Conservation (phyloP, 2,113 vertebrate species). For the Tenebrosternarchus preto region DNA sequence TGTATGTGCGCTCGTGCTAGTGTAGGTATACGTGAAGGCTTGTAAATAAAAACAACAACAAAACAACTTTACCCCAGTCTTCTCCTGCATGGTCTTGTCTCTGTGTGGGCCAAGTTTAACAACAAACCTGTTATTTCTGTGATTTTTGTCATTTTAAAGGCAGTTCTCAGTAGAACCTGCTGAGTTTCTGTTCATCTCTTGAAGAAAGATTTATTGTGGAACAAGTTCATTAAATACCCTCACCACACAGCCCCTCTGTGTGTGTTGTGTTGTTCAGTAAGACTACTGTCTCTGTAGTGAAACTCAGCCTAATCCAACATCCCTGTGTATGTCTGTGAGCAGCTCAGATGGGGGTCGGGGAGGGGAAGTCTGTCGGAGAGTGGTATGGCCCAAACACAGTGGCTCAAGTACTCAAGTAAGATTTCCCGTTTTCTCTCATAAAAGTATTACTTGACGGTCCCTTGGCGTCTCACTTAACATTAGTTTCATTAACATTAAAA, state of each 20-base stretch:
- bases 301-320: not conserved
- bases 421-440: not conserved
- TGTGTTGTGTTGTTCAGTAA: not conserved
- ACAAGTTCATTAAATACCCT: not conserved
- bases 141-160: not conserved
- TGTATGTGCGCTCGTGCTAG: not conserved
- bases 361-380: constrained; percentile 88
- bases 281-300: not conserved
- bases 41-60: constrained; percentile 16
- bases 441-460: not conserved
- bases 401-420: constrained; percentile 86
- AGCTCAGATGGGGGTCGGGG: constrained; percentile 92
- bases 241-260: not conserved
- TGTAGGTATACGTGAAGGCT: no score
- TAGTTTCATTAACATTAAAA: not conserved
- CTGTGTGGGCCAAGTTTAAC: not conserved
- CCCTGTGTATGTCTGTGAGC: constrained; percentile 54
- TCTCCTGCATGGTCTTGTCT: not conserved
- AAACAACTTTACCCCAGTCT: not conserved
- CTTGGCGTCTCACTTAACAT: no score
- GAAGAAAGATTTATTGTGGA: not conserved
- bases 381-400: constrained; percentile 92
- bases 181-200: no score
- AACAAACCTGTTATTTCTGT: not conserved
- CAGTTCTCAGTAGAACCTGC: not conserved